phyloP scores from a whole-genome alignment of 2,888 invertebrate genomes.

The Opisthograptis luteolata region DNA sequence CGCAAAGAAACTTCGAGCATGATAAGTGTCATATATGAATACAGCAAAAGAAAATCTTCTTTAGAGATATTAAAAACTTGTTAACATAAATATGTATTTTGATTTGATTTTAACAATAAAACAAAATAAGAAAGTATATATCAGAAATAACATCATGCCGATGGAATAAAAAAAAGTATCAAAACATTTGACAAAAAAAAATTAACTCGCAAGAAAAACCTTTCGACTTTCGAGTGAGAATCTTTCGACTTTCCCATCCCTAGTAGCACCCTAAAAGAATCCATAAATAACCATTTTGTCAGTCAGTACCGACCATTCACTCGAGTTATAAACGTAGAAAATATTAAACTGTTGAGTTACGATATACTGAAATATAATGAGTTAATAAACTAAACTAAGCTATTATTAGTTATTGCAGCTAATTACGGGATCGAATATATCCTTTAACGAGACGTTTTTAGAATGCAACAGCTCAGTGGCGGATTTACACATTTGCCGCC shows the following conservation, averaged over 20 bases:
- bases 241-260: constrained; percentile 3
- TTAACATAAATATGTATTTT: too few relatives aligned
- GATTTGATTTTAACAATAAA: too few relatives aligned
- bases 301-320: constrained; percentile 17
- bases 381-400: constrained; percentile 22
- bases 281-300: constrained; percentile 31
- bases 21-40: too few relatives aligned
- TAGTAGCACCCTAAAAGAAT: constrained; percentile 17
- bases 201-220: too few relatives aligned
- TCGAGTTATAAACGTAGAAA: constrained; percentile 24
- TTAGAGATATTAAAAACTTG: too few relatives aligned
- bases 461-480: background rate
- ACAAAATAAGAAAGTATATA: too few relatives aligned
- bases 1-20: too few relatives aligned
- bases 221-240: background rate
- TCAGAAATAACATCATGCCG: too few relatives aligned
- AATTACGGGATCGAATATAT: background rate
- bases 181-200: too few relatives aligned
- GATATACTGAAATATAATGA: constrained; percentile 21
- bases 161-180: too few relatives aligned
- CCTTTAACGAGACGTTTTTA: background rate
- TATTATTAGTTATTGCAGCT: constrained; percentile 8
- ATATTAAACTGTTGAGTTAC: constrained; percentile 29
- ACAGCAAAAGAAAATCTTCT: too few relatives aligned
- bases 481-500: too few relatives aligned